A percentile compares a stretch with the other conserved stretches of the same genome.
Evolutionary conservation across 2,888 invertebrate genomes (phyloP).

Genomic region (Hyles lineata): DNA sequence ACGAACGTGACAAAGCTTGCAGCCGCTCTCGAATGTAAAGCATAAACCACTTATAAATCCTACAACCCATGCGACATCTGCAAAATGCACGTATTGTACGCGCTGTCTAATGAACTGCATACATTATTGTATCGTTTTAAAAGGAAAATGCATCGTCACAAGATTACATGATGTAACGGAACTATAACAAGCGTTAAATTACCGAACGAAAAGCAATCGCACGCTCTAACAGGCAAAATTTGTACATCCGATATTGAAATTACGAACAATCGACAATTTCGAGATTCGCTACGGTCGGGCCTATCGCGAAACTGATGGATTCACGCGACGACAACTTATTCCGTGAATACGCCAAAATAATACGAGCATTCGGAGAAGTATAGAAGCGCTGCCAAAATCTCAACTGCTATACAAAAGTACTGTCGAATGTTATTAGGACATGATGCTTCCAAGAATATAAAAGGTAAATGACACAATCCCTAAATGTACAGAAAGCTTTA

Average conservation of each 20-base stretch:
- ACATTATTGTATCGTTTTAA: slow-evolving; percentile 57
- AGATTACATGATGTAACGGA: slow-evolving; percentile 37
- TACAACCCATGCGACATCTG: slow-evolving; percentile 39
- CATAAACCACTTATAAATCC: slow-evolving; percentile 45
- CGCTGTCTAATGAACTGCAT: slow-evolving; percentile 30
- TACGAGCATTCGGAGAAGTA: slow-evolving; percentile 49
- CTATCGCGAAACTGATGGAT: slow-evolving; percentile 25
- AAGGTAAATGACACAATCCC: slow-evolving; percentile 58
- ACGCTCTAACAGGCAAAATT: slow-evolving; percentile 28
- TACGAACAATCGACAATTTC: slow-evolving; percentile 15
- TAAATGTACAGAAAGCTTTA: not conserved
- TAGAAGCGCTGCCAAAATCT: slow-evolving; percentile 55
- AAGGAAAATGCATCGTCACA: slow-evolving; percentile 57
- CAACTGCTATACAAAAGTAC: slow-evolving; percentile 46
- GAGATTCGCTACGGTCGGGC: not conserved
- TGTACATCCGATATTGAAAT: slow-evolving; percentile 29
- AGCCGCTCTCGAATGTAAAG: slow-evolving; percentile 49
- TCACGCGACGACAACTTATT: slow-evolving; percentile 22
- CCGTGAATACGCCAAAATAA: slow-evolving; percentile 35
- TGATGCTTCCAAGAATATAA: slow-evolving; percentile 53
- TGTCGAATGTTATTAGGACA: slow-evolving; percentile 52
- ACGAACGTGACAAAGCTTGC: slow-evolving; percentile 50
- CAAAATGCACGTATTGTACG: slow-evolving; percentile 17
- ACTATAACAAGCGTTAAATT: slow-evolving; percentile 37
- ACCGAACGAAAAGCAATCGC: slow-evolving; percentile 34